phyloP scores from a whole-genome alignment of 2,888 invertebrate species.

The Lepetodrilus schrolli region DNA sequence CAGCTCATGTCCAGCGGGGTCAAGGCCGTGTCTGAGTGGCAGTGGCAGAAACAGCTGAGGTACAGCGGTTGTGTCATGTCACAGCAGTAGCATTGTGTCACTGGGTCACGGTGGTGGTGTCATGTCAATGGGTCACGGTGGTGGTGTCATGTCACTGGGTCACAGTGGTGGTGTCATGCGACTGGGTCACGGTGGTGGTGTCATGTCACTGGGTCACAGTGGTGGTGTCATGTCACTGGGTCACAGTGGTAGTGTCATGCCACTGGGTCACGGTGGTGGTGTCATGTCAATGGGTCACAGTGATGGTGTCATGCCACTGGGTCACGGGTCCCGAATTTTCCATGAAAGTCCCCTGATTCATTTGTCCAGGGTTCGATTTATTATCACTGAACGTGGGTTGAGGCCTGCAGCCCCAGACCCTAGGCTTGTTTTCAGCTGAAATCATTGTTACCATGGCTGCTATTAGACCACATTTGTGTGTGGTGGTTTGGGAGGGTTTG shows the following conservation, averaged over 20 bases:
- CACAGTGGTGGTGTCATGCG: background rate
- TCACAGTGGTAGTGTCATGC: background rate
- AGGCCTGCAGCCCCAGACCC: too few relatives aligned
- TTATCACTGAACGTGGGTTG: too few relatives aligned
- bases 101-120: background rate
- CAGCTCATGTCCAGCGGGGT: constrained; percentile 82
- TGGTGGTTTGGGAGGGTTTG: too few relatives aligned
- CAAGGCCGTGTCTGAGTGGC: constrained; percentile 85
- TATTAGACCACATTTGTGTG: too few relatives aligned
- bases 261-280: background rate
- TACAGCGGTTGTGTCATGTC: constrained; percentile 60
- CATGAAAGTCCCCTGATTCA: too few relatives aligned
- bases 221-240: background rate
- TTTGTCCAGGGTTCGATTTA: too few relatives aligned
- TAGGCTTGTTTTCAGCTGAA: too few relatives aligned
- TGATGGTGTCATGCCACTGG: too few relatives aligned
- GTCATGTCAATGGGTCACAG: background rate
- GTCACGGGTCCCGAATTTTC: too few relatives aligned
- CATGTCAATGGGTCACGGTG: background rate
- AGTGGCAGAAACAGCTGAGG: constrained; percentile 95
- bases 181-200: background rate
- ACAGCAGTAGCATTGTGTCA: background rate
- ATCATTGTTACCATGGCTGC: too few relatives aligned
- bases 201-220: background rate
- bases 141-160: background rate